Conservation (phyloP, 2,113 vertebrate genomes). For the Apteryx owenii region DNA sequence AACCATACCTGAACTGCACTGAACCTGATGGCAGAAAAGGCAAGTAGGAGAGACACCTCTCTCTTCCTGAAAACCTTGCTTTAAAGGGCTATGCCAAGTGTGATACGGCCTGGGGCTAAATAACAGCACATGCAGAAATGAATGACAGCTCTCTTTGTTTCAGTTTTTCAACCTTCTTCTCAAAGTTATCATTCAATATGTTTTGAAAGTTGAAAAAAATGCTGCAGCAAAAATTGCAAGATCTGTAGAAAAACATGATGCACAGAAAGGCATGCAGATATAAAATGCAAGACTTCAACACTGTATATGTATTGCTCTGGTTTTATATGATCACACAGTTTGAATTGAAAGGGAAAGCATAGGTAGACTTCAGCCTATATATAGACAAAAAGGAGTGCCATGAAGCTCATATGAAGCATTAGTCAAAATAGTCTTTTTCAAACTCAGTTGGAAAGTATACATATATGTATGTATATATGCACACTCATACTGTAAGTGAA, state of each 20-base stretch:
- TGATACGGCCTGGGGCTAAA: no score
- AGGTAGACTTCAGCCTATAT: background rate
- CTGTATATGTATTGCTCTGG: background rate
- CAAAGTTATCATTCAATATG: background rate
- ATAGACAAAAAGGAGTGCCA: background rate
- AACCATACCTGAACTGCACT: background rate
- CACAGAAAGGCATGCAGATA: background rate
- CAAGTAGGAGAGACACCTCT: background rate
- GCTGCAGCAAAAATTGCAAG: background rate
- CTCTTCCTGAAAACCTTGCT: background rate
- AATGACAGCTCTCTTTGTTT: background rate
- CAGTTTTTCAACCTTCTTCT: background rate
- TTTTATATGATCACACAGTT: background rate
- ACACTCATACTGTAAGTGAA: background rate
- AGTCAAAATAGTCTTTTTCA: background rate
- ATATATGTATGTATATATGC: no score
- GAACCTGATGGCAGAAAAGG: background rate
- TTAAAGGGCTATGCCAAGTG: background rate
- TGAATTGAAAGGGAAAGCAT: background rate
- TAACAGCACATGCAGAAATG: no score
- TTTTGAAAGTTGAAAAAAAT: background rate
- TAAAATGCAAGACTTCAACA: background rate
- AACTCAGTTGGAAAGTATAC: background rate
- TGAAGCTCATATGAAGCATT: rapidly evolving
- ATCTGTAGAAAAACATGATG: background rate